A percentile compares a stretch with the other conserved stretches of the same genome.
phyloP scores from a whole-genome alignment of 2,888 invertebrate species.

The Drosophila putrida region DNA sequence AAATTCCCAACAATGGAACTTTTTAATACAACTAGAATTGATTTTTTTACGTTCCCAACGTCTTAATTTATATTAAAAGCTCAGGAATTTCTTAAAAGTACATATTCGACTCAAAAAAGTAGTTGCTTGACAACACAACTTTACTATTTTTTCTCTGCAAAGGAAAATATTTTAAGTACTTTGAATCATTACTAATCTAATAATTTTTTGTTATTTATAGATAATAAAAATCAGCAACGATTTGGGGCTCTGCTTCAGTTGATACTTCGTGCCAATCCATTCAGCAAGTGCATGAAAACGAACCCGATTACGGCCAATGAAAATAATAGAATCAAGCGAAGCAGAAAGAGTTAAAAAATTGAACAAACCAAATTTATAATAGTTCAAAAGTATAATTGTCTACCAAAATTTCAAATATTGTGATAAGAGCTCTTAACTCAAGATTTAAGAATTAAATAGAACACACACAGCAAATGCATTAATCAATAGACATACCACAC shows the following conservation, averaged over 20 bases:
- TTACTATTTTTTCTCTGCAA: too few species aligned
- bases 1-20: too few species aligned
- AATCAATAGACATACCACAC: conserved; percentile 66
- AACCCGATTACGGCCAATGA: neutral
- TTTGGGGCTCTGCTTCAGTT: conserved; percentile 62
- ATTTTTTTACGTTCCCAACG: too few species aligned
- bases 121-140: too few species aligned
- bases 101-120: too few species aligned
- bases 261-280: conserved; percentile 39
- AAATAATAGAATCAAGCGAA: neutral
- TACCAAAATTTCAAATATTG: conserved; percentile 9
- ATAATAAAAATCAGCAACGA: conserved; percentile 18
- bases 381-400: neutral
- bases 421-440: conserved; percentile 9
- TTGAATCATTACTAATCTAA: neutral
- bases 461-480: conserved; percentile 41
- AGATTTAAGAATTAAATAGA: conserved; percentile 44
- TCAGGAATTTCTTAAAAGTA: too few species aligned
- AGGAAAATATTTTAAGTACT: too few species aligned
- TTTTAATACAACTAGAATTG: too few species aligned
- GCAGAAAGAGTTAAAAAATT: neutral
- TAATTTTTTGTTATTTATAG: conserved; percentile 28
- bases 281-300: conserved; percentile 18
- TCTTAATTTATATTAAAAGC: too few species aligned
- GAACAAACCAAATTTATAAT: neutral